Base-by-base conservation (phyloP, 2,888 invertebrate genomes). In the Sialis fuliginosa region DNA sequence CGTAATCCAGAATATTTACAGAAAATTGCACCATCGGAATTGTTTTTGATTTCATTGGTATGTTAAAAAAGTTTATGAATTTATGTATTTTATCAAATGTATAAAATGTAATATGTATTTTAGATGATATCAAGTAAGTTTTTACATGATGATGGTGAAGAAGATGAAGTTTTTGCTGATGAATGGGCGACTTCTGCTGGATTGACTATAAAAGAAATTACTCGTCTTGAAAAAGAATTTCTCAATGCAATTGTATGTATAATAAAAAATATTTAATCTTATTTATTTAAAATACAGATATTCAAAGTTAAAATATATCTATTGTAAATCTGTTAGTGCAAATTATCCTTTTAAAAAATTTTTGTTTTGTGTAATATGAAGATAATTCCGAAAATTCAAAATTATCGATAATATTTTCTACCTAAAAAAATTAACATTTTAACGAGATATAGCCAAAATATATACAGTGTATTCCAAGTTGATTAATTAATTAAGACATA, bases 121-220 rank as follows among this genome's bases (percentile, higher is more conserved):
- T 62, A 93, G 93, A 86, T 96, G 85, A 83, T 96, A 56, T 93
- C 96, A 47, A 92, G 90, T 58, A 97, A 97, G 70, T 95, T 90
- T 66, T 69, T 92, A 55, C 87, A 93, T 65, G 92, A 93, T 58
- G 86, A 89, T 58, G 92, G 91, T 39, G 88, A 89, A 60, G 84
- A 87, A 52, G 92, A 92, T 60, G 90, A 91, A 63, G 87, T 90
- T 52, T 79, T 86, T 60, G 81, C 91, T 60, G 80, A 83, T 48
- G 91, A 93, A 66, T 97, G 96, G 95, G 93, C 96, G 9, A 74
- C 76, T 50, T 85, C 89, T 39, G 87, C 84, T 9, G 79, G 82
- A 49, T 70, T 91, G 54, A 72, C 77, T 50, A 69, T 81, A 30
- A 71, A 75, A 48, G 72, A 80, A 55, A 71, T 97, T 48, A 90